Evolutionary conservation across 2,797 vertebrate genomes (phyloP), one percentile per base, ranked within the genome.

Genomic region (Brachymystax lenok): DNA sequence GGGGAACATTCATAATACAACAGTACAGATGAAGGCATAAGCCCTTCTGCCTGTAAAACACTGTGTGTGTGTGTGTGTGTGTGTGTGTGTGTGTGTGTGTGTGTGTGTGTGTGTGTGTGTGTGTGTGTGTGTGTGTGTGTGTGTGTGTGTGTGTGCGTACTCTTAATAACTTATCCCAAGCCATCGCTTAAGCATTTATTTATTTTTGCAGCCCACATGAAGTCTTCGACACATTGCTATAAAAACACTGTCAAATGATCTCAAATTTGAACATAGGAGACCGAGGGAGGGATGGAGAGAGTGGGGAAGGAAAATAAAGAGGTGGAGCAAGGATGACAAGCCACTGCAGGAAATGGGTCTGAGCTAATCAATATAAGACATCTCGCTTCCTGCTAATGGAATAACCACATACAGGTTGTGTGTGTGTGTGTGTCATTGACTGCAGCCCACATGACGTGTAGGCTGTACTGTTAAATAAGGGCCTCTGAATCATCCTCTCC

Each of bases 1-100:
- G 89, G 81, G 79, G 84, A 74, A 61, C 83, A 90, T 91, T 83
- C 77, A 90, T 89, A 88, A 92, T 85, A 83, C 84, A 93, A 88
- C 83, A 87, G 80, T 19, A 63, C 79, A 72, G 80, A 91, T 90
- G 81, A 90, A 46, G 40, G 40, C 40, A 46, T 82, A 74, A 83
- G 75, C 69, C 27, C 0, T 14, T 61, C 56, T 77, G 71, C 78
- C 84, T 80, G 82, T 79, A 40, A 40, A 35, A 79, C 69, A 80
- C 66, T 79, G 24, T 51, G 24, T 80, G 35, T 10, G 33, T 40
- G 8, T 40, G 35, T 40, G 35, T 40, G 35, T 40, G 71, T 40
- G 33, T 46, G 35, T 70, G n/a, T 50, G 35, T 69, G 19, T 35
- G 35, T 24, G 71, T 40, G 33, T 46, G 33, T 70, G 35, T 46